Percentiles rank a stretch among this genome's conserved stretches.
Conservation (phyloP, 2,113 vertebrate genomes). For the Etheostoma cragini region DNA sequence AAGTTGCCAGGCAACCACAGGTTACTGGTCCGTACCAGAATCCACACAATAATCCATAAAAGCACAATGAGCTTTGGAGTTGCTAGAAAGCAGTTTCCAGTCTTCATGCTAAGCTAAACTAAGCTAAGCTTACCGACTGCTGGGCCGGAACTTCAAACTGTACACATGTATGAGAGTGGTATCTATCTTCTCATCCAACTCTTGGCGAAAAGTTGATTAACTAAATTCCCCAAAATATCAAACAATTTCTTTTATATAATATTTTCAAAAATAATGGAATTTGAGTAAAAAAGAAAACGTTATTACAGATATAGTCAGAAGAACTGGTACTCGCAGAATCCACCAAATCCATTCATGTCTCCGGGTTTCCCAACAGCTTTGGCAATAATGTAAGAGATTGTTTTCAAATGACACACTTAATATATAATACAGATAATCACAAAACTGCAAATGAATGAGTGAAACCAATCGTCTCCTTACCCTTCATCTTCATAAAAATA, state of each 20-base stretch:
- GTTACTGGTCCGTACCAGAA: too few species aligned
- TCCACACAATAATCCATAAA: too few species aligned
- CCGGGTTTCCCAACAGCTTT: constrained; percentile 93
- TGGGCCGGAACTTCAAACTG: too few species aligned
- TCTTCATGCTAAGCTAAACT: too few species aligned
- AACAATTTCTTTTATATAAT: not conserved
- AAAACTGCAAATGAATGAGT: not conserved
- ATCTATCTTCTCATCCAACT: not conserved
- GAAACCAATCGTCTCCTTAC: constrained; percentile 74
- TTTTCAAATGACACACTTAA: not conserved
- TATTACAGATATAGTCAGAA: constrained; percentile 91
- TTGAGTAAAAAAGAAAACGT: not conserved
- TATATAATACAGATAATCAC: not conserved
- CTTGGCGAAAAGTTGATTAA: not conserved
- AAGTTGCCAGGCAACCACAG: too few species aligned
- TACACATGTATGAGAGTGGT: not conserved
- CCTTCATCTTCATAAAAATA: constrained; percentile 90
- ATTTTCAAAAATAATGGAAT: not conserved
- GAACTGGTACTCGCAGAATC: constrained; percentile 93
- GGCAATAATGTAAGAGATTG: not conserved
- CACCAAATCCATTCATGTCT: constrained; percentile 89
- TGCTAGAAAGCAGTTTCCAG: too few species aligned
- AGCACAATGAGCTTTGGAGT: too few species aligned
- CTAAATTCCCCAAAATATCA: not conserved
- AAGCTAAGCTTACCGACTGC: too few species aligned